Conservation (phyloP, 2,888 invertebrate species). For the Caenorhabditis doughertyi region DNA sequence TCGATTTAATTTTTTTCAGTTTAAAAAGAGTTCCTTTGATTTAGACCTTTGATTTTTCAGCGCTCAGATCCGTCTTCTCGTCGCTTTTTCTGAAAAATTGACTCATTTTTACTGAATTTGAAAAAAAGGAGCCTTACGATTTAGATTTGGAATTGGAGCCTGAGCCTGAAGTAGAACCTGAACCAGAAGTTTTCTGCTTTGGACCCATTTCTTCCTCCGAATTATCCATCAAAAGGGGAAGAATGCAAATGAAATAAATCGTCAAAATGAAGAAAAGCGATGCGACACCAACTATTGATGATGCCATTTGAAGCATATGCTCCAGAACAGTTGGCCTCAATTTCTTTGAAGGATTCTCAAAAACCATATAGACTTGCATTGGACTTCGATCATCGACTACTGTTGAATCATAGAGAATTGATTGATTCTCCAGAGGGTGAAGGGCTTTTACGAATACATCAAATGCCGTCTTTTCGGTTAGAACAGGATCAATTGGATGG, state of each 20-base stretch:
- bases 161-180: background rate
- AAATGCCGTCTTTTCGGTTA: background rate
- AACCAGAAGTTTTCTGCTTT: too few species aligned
- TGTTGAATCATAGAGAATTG: background rate
- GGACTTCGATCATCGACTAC: background rate
- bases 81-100: background rate
- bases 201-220: background rate
- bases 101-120: background rate
- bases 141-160: background rate
- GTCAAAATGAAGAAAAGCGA: conserved; percentile 12
- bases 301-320: conserved; percentile 20
- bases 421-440: background rate
- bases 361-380: conserved; percentile 40
- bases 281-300: background rate
- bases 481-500: too few species aligned
- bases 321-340: conserved; percentile 29
- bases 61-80: too few species aligned
- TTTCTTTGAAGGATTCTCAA: conserved; percentile 41
- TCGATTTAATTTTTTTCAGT: background rate
- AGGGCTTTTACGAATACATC: background rate
- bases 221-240: conserved; percentile 21
- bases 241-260: conserved; percentile 30
- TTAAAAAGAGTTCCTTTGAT: too few species aligned
- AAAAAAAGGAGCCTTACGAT: background rate
- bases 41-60: too few species aligned